phyloP scores from a whole-genome alignment of 2,113 vertebrate species.

The Sterrhoptilus dennistouni region DNA sequence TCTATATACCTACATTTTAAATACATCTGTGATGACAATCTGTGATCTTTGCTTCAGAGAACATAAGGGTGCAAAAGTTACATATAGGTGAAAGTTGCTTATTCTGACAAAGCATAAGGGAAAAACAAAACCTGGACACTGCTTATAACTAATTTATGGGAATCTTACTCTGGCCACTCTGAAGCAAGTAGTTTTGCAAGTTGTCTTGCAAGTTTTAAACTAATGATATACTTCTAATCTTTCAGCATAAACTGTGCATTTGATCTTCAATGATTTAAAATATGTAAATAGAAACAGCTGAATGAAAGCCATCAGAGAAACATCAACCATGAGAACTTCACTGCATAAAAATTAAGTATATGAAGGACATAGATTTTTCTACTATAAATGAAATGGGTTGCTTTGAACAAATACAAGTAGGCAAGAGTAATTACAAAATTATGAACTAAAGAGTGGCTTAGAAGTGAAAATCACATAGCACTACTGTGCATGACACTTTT shows the following conservation, averaged over 20 bases:
- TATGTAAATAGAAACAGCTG: slow-evolving; percentile 34
- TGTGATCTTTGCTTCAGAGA: background rate
- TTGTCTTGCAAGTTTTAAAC: background rate
- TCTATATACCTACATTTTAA: background rate
- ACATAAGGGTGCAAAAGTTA: background rate
- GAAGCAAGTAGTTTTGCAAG: background rate
- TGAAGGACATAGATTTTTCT: slow-evolving; percentile 4
- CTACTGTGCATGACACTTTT: background rate
- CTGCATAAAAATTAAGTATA: slow-evolving; percentile 32
- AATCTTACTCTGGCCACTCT: background rate
- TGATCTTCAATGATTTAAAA: background rate
- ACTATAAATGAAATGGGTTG: slow-evolving; percentile 51
- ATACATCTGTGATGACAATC: background rate
- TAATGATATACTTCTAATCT: background rate
- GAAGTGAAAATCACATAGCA: background rate
- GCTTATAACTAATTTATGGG: background rate
- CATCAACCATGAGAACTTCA: background rate
- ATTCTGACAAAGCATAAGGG: background rate
- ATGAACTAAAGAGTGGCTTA: slow-evolving; percentile 52
- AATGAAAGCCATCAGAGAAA: background rate
- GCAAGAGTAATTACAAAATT: slow-evolving; percentile 17
- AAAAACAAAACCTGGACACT: background rate
- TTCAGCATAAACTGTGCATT: background rate
- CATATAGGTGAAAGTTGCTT: background rate
- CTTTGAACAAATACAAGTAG: slow-evolving; percentile 11